Evolutionary conservation across 1,140 invertebrate species (phyloP).

Genomic region (Halictus rubicundus): DNA sequence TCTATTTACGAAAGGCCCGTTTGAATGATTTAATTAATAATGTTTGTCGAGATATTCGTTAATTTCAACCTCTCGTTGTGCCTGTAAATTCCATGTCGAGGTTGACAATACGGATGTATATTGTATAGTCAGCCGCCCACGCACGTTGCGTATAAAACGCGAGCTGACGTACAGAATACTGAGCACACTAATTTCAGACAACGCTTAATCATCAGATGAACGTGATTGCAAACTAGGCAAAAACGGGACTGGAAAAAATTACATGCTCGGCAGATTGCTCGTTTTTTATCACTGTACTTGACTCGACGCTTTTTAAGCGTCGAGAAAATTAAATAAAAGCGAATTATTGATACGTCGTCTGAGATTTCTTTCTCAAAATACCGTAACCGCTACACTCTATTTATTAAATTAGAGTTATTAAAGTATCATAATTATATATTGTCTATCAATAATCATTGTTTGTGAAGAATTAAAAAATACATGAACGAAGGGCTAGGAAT

Average conservation of each 20-base stretch:
- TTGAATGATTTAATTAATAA: too few species aligned
- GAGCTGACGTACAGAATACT: conserved; percentile 19
- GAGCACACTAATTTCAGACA: conserved; percentile 17
- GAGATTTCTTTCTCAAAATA: too few species aligned
- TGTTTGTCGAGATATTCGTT: neutral
- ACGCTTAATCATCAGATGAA: conserved; percentile 13
- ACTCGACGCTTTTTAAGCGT: neutral
- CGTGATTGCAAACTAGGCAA: neutral
- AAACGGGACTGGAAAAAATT: neutral
- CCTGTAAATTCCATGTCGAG: conserved; percentile 19
- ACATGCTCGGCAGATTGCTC: neutral
- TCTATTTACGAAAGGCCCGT: too few species aligned
- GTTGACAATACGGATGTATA: neutral
- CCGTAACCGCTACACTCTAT: too few species aligned
- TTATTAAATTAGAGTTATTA: too few species aligned
- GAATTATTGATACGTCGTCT: too few species aligned
- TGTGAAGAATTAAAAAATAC: too few species aligned
- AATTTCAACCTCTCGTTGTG: neutral
- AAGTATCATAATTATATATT: too few species aligned
- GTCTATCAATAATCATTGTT: too few species aligned
- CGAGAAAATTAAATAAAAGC: neutral
- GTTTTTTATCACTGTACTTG: neutral
- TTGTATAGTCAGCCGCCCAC: neutral
- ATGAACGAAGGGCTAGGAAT: too few species aligned
- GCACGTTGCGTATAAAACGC: neutral